phyloP scores from a whole-genome alignment of 2,888 invertebrate genomes.

The Pammene fasciana region DNA sequence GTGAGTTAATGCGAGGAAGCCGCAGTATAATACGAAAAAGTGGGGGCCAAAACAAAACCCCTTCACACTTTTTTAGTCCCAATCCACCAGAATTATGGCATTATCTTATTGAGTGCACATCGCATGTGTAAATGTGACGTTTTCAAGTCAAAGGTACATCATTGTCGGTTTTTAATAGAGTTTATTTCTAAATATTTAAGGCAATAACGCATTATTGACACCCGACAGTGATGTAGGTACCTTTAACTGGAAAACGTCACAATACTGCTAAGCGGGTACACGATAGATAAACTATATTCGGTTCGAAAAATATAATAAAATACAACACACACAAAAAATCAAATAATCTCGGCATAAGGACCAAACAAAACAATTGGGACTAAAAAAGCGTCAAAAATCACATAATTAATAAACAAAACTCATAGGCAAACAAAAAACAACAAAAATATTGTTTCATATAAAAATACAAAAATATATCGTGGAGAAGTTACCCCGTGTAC shows the following conservation, averaged over 20 bases:
- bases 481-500: slow-evolving; percentile 3
- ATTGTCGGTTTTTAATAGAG: no score
- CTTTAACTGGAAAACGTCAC: no score
- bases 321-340: no score
- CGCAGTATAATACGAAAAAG: slow-evolving; percentile 48
- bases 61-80: slow-evolving; percentile 36
- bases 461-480: slow-evolving; percentile 7
- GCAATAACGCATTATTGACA: no score
- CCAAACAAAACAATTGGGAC: not conserved
- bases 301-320: no score
- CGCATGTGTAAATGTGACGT: no score
- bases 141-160: no score
- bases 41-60: not conserved
- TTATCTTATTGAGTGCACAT: not conserved
- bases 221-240: no score
- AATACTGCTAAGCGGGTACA: no score
- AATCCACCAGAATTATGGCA: not conserved
- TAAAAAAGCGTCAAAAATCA: not conserved
- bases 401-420: not conserved
- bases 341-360: no score
- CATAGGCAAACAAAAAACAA: slow-evolving; percentile 10
- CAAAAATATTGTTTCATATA: slow-evolving; percentile 15
- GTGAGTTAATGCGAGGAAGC: slow-evolving; percentile 61
- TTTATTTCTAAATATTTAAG: no score
- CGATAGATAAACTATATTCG: no score